These are phyloP conservation scores for Sylvicapra grimmia DNA, from an alignment of 2,113 vertebrate species.

Conservation along the genomic window DNA sequence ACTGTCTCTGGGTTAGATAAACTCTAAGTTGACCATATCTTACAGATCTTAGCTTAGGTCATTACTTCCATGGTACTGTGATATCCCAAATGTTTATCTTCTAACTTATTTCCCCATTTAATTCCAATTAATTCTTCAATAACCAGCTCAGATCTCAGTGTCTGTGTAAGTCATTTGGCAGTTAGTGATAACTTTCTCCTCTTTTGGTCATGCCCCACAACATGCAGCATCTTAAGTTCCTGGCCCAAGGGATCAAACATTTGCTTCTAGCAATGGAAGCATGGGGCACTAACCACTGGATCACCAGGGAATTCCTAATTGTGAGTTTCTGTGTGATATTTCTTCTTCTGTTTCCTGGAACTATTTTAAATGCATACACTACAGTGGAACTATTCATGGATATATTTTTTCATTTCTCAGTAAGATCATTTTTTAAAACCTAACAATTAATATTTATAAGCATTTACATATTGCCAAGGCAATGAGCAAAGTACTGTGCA, in stretches of 20 bases:
- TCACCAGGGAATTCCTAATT: neutral
- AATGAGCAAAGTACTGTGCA: neutral
- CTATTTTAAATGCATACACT: neutral
- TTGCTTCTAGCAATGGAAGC: neutral
- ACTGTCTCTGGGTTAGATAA: neutral
- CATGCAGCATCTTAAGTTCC: neutral
- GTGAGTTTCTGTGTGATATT: neutral
- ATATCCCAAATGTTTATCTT: neutral
- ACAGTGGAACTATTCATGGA: neutral
- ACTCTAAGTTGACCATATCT: neutral
- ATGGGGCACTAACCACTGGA: neutral
- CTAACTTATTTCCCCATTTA: neutral
- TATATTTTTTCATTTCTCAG: neutral
- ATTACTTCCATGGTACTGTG: neutral
- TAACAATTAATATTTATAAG: neutral
- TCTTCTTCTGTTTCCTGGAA: neutral
- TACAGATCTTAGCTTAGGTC: fast-evolving
- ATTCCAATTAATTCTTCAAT: neutral
- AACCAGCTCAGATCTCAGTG: neutral
- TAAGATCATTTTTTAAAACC: neutral
- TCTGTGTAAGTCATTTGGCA: neutral
- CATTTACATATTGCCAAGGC: neutral
- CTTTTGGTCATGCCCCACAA: neutral
- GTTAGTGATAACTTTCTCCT: neutral
- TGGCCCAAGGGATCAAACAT: neutral